Evolutionary conservation across 2,797 vertebrate species (phyloP), one percentile per base, ranked within the genome.

Genomic region (Spinibarbus caldwelli): DNA sequence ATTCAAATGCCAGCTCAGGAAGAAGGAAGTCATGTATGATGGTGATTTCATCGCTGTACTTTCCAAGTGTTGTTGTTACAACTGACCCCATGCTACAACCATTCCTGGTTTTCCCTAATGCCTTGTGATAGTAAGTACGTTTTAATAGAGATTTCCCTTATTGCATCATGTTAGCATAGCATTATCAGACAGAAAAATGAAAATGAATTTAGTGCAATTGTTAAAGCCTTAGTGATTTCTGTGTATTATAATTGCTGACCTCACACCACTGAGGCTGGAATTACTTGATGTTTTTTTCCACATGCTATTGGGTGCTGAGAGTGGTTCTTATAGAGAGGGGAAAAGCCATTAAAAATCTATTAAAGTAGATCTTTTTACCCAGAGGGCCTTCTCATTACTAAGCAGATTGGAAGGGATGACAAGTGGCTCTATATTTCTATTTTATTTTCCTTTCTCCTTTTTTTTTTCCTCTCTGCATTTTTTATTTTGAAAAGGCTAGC

Each of bases 331-430:
- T 91, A 89, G 89, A 78, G 80, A 83, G 77, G 78, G 67, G 85
- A 88, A 91, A 92, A 93, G 90, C 90, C 91, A 93, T 94, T 95
- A 93, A 93, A 92, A 94, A 93, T 94, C 91, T 94, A 94, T 95
- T 95, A 93, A 92, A 89, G 85, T 90, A 86, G 89, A 91, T 95
- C 91, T 94, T 93, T 93, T 91, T 89, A 94, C 92, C 90, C 92
- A 91, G 84, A 91, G 92, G 93, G 91, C 90, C 89, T 91, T 91
- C 91, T 92, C 91, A 92, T 92, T 93, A 92, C 91, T 93, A 93
- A 93, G 90, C 91, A 91, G 90, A 92, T 90, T 91, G 92, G 86
- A 89, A 90, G 87, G 89, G 87, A 92, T 92, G 91, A 93, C 91
- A 92, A 92, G 89, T 89, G 80, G 86, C 89, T 88, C 87, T 90